These are phyloP conservation scores for Oscheius onirici DNA, from an alignment of 2,888 invertebrate species.

Conservation along the genomic window DNA sequence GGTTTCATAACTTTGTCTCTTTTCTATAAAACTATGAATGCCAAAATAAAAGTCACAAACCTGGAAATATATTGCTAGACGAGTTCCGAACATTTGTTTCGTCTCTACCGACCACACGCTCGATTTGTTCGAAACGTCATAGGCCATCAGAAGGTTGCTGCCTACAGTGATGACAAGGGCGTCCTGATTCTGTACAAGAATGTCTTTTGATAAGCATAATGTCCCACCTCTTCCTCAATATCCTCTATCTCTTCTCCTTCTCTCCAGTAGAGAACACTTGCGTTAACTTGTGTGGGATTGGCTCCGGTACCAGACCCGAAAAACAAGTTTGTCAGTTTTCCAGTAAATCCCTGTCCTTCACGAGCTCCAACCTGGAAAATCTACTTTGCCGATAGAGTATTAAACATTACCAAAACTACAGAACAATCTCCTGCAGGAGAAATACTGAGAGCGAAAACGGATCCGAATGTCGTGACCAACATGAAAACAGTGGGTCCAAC, in stretches of 20 bases:
- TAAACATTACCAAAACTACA: neutral
- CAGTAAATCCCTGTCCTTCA: constrained; percentile 13
- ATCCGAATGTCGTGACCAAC: constrained; percentile 13
- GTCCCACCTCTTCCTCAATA: constrained; percentile 10
- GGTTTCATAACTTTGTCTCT: neutral
- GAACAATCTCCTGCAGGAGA: neutral
- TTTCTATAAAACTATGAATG: neutral
- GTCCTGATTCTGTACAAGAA: neutral
- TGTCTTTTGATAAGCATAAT: too few species aligned
- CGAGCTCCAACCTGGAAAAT: neutral
- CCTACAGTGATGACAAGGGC: constrained; percentile 6
- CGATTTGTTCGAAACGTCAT: constrained; percentile 12
- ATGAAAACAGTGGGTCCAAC: neutral
- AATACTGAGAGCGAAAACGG: neutral
- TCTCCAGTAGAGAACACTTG: constrained; percentile 21
- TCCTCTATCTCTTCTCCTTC: constrained; percentile 9
- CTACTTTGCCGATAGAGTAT: neutral
- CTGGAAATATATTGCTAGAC: neutral
- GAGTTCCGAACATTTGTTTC: neutral
- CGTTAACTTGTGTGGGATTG: neutral
- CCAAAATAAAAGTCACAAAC: neutral
- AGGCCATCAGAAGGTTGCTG: neutral
- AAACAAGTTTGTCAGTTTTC: neutral
- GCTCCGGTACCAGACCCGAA: neutral
- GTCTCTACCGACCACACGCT: neutral